Percentiles rank a stretch among this genome's conserved stretches.
Evolutionary conservation across 2,797 vertebrate species (phyloP).

Genomic region (Triplophysa yarkandensis): DNA sequence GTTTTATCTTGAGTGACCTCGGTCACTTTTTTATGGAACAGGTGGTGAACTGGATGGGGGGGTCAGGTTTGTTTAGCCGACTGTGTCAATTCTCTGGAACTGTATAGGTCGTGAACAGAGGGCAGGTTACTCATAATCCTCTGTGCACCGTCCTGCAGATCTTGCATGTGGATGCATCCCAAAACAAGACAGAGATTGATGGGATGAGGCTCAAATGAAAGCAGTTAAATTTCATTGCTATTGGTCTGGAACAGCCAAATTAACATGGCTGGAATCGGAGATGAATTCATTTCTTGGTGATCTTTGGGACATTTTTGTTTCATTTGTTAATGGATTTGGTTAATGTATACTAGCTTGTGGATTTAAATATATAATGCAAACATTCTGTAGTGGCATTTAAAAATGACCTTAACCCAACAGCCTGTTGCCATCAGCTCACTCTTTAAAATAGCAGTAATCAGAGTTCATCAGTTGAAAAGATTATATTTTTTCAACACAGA

Average conservation of each 20-base stretch:
- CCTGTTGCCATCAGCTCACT: not conserved
- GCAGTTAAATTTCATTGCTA: not conserved
- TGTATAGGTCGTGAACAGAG: slow-evolving; percentile 11
- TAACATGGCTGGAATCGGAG: not conserved
- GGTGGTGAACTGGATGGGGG: slow-evolving; percentile 3
- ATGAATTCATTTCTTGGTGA: not conserved
- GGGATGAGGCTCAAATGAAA: slow-evolving; percentile 1
- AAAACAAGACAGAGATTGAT: slow-evolving; percentile 32
- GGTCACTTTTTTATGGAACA: slow-evolving; percentile 18
- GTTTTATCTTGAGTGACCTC: slow-evolving; percentile 29
- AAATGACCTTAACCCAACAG: not conserved
- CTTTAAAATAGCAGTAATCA: not conserved
- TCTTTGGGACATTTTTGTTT: not conserved
- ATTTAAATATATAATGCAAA: not conserved
- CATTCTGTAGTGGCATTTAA: not conserved
- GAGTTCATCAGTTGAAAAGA: not conserved
- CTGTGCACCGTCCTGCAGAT: slow-evolving; percentile 2
- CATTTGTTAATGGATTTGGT: not conserved
- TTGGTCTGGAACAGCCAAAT: slow-evolving; percentile 14
- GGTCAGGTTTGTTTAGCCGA: not conserved
- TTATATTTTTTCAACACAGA: no score
- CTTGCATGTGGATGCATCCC: slow-evolving; percentile 19
- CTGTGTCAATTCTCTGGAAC: slow-evolving; percentile 11
- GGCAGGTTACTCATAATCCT: slow-evolving; percentile 17
- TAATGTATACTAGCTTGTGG: not conserved